Percentiles rank a stretch among this genome's conserved stretches.
phyloP scores from a whole-genome alignment of 2,797 vertebrate genomes.

The Acanthiza pusilla region DNA sequence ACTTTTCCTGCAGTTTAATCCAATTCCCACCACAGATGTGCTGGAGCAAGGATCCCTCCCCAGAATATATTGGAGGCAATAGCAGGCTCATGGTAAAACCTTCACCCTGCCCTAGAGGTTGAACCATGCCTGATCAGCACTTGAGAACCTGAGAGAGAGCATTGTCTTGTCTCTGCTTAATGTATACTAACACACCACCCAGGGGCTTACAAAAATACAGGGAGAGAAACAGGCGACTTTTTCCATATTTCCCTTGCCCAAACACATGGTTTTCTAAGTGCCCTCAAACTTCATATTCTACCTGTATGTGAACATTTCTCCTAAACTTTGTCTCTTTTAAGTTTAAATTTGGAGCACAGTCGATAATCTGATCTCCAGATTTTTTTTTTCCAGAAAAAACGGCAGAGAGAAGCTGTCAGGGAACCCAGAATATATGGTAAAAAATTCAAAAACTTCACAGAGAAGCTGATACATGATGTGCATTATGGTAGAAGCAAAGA shows the following conservation, averaged over 20 bases:
- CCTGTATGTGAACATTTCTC: accelerated
- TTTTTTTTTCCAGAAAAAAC: background rate
- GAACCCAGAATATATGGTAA: background rate
- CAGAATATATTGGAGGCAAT: accelerated
- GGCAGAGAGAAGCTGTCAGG: background rate
- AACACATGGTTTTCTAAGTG: background rate
- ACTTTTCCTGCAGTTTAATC: background rate
- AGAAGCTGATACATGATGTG: background rate
- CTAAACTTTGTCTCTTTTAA: background rate
- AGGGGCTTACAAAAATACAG: background rate
- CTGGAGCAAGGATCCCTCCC: background rate
- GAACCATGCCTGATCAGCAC: background rate
- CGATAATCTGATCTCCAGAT: background rate
- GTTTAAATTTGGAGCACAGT: background rate
- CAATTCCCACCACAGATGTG: accelerated
- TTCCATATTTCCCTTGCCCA: background rate
- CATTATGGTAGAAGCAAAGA: background rate
- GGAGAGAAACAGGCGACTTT: accelerated
- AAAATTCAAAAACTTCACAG: background rate
- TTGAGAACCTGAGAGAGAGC: background rate
- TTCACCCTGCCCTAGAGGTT: no score
- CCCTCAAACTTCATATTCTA: background rate
- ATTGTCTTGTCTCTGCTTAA: background rate
- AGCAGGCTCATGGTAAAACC: background rate
- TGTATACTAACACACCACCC: background rate